These are phyloP conservation scores for Serrognathus titanus DNA, from an alignment of 2,888 invertebrate genomes.

Conservation along the genomic window DNA sequence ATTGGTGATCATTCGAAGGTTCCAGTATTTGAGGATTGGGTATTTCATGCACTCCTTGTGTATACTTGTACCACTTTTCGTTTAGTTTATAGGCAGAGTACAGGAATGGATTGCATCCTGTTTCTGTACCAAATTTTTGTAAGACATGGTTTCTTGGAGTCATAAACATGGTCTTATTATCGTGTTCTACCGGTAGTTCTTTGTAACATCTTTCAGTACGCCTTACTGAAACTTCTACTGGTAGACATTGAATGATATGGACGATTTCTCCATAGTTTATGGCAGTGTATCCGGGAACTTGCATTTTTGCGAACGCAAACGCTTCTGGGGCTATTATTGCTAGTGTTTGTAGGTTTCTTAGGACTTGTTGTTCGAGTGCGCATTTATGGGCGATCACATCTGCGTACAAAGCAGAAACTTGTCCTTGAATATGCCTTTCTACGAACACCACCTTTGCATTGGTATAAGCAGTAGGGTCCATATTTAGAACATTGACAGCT, in stretches of 20 bases:
- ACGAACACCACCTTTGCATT: neutral
- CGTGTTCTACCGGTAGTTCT: too few species aligned
- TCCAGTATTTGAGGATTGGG: neutral
- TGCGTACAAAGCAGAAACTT: constrained; percentile 9
- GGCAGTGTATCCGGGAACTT: constrained; percentile 18
- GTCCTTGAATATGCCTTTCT: constrained; percentile 11
- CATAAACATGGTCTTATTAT: too few species aligned
- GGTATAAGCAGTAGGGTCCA: constrained; percentile 15
- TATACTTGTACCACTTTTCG: too few species aligned
- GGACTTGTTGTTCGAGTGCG: constrained; percentile 10
- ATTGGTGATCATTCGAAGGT: constrained; percentile 1
- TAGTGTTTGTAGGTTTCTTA: constrained; percentile 15
- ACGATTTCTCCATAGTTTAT: constrained; percentile 16
- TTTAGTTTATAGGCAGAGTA: too few species aligned
- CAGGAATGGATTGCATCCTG: too few species aligned
- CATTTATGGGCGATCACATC: constrained; percentile 13
- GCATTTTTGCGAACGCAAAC: constrained; percentile 17
- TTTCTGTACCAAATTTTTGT: too few species aligned
- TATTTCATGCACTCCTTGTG: too few species aligned
- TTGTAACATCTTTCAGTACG: too few species aligned
- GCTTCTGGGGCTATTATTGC: constrained; percentile 14
- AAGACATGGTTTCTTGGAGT: too few species aligned
- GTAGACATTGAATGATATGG: constrained; percentile 15
- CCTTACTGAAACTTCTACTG: too few species aligned
- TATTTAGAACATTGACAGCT: constrained; percentile 4